phyloP scores from a whole-genome alignment of 2,113 vertebrate species.

The Atractosteus spatula region DNA sequence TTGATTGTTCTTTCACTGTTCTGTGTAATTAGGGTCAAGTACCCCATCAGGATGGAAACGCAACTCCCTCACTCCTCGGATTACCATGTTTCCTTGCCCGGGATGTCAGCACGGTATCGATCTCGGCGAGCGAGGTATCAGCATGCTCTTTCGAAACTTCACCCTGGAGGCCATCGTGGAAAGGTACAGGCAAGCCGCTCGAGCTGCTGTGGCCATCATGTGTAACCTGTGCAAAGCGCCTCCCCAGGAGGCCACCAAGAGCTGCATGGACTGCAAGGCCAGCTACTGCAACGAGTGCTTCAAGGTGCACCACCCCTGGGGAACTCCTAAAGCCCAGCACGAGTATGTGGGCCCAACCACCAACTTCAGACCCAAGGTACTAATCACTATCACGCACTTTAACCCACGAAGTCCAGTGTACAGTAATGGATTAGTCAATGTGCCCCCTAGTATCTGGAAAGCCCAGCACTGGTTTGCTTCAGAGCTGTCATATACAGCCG shows the following conservation, averaged over 20 bases:
- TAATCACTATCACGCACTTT: background rate
- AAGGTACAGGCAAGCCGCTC: constrained; percentile 89
- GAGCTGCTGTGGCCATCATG: constrained; percentile 89
- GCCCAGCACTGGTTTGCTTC: no score
- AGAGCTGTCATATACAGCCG: no score
- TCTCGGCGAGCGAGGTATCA: constrained; percentile 93
- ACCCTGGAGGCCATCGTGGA: constrained; percentile 95
- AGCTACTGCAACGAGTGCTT: constrained; percentile 97
- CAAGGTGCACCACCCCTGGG: constrained; percentile 94
- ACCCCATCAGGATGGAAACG: constrained; percentile 82
- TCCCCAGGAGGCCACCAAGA: constrained; percentile 91
- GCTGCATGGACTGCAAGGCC: constrained; percentile 95
- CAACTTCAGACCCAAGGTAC: constrained; percentile 91
- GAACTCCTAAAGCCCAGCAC: constrained; percentile 89
- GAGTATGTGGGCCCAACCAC: constrained; percentile 94
- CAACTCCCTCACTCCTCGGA: constrained; percentile 80
- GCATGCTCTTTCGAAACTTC: constrained; percentile 91
- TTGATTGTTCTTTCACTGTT: constrained; percentile 1
- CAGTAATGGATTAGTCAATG: no score
- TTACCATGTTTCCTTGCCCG: constrained; percentile 85
- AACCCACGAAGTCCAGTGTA: no score
- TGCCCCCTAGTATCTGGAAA: no score
- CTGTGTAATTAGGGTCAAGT: constrained; percentile 60
- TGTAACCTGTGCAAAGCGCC: constrained; percentile 93
- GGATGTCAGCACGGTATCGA: constrained; percentile 90